Conservation (phyloP, 2,888 invertebrate genomes). For the Ophion ellenae region DNA sequence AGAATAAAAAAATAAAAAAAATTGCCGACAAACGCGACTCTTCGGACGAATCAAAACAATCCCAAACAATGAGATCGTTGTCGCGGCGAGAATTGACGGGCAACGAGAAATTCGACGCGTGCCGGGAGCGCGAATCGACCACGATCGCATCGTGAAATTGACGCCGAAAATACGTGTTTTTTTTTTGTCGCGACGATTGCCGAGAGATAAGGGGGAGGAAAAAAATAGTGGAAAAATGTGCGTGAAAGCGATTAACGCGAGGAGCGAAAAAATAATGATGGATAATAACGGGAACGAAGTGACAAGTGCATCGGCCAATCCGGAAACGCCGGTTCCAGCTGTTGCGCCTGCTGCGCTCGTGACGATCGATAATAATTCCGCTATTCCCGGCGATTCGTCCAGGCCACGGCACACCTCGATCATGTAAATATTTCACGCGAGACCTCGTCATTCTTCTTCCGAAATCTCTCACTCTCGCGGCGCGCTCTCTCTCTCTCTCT, state of each 20-base stretch:
- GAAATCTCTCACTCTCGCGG: not conserved
- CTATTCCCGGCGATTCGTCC: constrained; percentile 62
- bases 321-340: constrained; percentile 70
- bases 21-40: no score
- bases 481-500: not conserved
- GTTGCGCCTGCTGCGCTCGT: constrained; percentile 63
- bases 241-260: constrained; percentile 78
- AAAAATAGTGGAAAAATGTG: constrained; percentile 76
- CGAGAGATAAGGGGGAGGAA: not conserved
- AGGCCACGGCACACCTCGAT: constrained; percentile 81
- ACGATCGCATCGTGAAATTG: not conserved
- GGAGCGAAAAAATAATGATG: constrained; percentile 80
- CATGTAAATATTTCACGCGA: constrained; percentile 78
- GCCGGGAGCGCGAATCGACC: not conserved
- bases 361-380: constrained; percentile 57
- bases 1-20: not conserved
- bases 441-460: constrained; percentile 29
- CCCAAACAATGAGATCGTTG: constrained; percentile 28
- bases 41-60: not conserved
- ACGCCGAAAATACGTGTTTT: not conserved
- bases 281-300: constrained; percentile 70
- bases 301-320: constrained; percentile 73
- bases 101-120: constrained; percentile 10
- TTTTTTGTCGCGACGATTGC: not conserved
- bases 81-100: constrained; percentile 20